phyloP scores from a whole-genome alignment of 1,140 invertebrate species.

The Palaemon carinicauda region DNA sequence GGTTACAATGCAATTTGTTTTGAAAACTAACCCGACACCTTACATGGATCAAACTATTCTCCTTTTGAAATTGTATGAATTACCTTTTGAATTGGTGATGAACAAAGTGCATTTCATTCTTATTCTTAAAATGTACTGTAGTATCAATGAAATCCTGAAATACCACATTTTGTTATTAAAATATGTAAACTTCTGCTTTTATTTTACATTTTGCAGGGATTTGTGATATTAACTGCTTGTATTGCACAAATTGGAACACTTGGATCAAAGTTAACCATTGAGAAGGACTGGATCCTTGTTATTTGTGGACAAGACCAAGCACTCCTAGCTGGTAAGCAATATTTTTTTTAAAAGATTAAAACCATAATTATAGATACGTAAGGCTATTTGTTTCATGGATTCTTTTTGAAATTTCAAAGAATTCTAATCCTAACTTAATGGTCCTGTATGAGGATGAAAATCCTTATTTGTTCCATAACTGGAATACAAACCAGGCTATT shows the following conservation, averaged over 20 bases:
- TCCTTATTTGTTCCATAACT: too few relatives aligned
- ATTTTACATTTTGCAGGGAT: slow-evolving; percentile 41
- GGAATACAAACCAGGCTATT: too few relatives aligned
- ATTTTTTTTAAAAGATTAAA: neutral
- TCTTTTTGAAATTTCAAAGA: neutral
- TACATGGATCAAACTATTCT: too few relatives aligned
- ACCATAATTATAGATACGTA: neutral
- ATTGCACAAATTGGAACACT: slow-evolving; percentile 64
- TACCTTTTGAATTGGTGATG: too few relatives aligned
- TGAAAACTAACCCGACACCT: too few relatives aligned
- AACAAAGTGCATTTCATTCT: too few relatives aligned
- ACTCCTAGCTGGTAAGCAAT: slow-evolving; percentile 62
- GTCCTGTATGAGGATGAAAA: neutral
- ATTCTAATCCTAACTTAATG: neutral
- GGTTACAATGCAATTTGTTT: too few relatives aligned
- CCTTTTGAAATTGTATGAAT: too few relatives aligned
- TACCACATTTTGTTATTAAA: slow-evolving; percentile 7
- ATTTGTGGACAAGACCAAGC: slow-evolving; percentile 63
- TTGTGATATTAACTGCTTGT: slow-evolving; percentile 63
- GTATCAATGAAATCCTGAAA: neutral
- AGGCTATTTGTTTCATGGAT: neutral
- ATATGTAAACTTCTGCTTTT: neutral
- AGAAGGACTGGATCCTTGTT: slow-evolving; percentile 70
- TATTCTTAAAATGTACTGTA: neutral
- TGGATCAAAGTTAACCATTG: slow-evolving; percentile 66